Evolutionary conservation across 2,797 vertebrate species (phyloP).

Genomic region (Melopsittacus undulatus): DNA sequence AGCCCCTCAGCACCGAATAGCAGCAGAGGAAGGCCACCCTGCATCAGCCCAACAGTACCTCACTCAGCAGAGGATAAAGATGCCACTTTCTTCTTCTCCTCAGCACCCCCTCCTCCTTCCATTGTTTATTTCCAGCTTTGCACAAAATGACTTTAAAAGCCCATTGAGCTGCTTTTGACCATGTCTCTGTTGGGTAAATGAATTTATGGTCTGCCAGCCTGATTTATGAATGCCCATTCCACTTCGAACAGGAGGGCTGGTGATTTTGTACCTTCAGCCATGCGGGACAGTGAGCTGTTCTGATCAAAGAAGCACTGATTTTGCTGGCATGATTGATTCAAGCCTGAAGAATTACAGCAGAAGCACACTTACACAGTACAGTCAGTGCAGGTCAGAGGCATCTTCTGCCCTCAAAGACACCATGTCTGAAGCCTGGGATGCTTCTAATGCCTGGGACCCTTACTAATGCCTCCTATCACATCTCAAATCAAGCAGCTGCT

Average conservation of each 20-base stretch:
- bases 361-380: background rate
- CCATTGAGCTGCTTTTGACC: conserved; percentile 34
- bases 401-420: conserved; percentile 2
- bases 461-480: background rate
- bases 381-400: background rate
- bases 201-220: conserved; percentile 63
- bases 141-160: conserved; percentile 39
- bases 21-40: background rate
- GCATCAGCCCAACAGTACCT: background rate
- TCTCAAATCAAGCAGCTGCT: background rate
- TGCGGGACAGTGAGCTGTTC: conserved; percentile 40
- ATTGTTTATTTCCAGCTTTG: background rate
- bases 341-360: background rate
- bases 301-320: conserved; percentile 44
- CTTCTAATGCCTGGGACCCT: background rate
- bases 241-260: conserved; percentile 5
- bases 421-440: background rate
- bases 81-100: background rate
- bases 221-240: conserved; percentile 56
- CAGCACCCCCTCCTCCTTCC: background rate
- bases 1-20: background rate
- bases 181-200: conserved; percentile 50
- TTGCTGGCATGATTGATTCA: conserved; percentile 48
- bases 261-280: conserved; percentile 56
- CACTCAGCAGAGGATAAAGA: background rate